A percentile compares a stretch with the other conserved stretches of the same genome.
These are phyloP conservation scores for Oncorhynchus gorbuscha DNA, from an alignment of 2,113 vertebrate genomes.

Conservation along the genomic window DNA sequence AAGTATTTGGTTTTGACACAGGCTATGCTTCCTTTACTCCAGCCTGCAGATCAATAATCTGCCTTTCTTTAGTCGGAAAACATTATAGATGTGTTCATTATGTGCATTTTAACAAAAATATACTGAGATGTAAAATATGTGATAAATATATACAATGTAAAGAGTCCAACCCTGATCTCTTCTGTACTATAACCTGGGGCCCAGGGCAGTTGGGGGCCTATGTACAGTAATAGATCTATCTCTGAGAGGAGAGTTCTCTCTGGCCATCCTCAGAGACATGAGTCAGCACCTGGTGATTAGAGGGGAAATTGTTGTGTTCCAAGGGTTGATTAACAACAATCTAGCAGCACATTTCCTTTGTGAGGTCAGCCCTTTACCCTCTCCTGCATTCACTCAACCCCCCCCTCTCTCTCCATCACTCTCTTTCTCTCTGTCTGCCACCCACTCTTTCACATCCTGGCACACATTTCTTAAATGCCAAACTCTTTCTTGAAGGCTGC, in stretches of 20 bases:
- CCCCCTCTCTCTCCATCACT: conserved; percentile 8
- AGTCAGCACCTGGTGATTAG: conserved; percentile 34
- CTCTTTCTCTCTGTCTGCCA: conserved; percentile 40
- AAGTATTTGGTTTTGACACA: too few relatives aligned
- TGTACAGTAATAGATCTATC: not conserved
- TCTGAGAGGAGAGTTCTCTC: conserved; percentile 2
- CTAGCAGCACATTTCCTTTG: conserved; percentile 31
- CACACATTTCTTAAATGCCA: conserved; percentile 63
- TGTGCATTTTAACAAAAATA: not conserved
- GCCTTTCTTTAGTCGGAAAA: too few relatives aligned
- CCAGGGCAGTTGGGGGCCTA: not conserved
- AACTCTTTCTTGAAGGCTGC: conserved; percentile 51
- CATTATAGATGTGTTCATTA: not conserved
- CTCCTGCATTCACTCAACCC: not conserved
- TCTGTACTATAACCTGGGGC: not conserved
- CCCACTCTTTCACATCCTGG: conserved; percentile 42
- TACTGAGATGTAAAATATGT: not conserved
- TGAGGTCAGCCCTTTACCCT: not conserved
- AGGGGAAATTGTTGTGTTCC: conserved; percentile 48
- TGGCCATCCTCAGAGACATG: conserved; percentile 35
- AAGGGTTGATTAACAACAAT: conserved; percentile 44
- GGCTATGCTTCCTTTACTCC: too few relatives aligned
- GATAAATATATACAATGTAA: not conserved
- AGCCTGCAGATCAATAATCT: too few relatives aligned
- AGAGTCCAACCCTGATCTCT: not conserved